Conservation (phyloP, 2,888 invertebrate species). For the Xanthorhoe spadicearia region DNA sequence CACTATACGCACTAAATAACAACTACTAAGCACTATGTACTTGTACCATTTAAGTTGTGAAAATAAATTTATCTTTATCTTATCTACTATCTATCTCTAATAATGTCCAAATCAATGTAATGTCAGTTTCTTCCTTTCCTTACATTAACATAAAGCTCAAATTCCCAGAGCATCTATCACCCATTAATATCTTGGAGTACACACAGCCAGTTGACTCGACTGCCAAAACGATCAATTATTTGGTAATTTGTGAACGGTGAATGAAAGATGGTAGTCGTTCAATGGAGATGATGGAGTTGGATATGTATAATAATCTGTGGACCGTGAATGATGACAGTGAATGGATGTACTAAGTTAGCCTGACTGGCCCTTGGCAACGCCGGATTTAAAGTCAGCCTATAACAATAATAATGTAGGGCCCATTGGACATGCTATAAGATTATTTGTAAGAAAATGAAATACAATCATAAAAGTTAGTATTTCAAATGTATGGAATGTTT, state of each 20-base stretch:
- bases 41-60: too few relatives aligned
- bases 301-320: constrained; percentile 9
- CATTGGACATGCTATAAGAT: too few relatives aligned
- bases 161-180: constrained; percentile 1
- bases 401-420: too few relatives aligned
- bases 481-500: too few relatives aligned
- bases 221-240: constrained; percentile 51
- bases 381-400: background rate
- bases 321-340: background rate
- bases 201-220: constrained; percentile 22
- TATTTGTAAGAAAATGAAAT: too few relatives aligned
- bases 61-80: too few relatives aligned
- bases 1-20: too few relatives aligned
- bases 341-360: background rate
- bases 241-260: constrained; percentile 46
- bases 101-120: too few relatives aligned
- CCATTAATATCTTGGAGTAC: constrained; percentile 21
- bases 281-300: constrained; percentile 29
- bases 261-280: constrained; percentile 46
- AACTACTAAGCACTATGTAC: too few relatives aligned
- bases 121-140: too few relatives aligned
- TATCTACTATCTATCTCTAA: too few relatives aligned
- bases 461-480: too few relatives aligned
- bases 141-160: constrained; percentile 7
- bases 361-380: background rate